phyloP scores from a whole-genome alignment of 2,888 invertebrate genomes.

The Drosophila rubida region DNA sequence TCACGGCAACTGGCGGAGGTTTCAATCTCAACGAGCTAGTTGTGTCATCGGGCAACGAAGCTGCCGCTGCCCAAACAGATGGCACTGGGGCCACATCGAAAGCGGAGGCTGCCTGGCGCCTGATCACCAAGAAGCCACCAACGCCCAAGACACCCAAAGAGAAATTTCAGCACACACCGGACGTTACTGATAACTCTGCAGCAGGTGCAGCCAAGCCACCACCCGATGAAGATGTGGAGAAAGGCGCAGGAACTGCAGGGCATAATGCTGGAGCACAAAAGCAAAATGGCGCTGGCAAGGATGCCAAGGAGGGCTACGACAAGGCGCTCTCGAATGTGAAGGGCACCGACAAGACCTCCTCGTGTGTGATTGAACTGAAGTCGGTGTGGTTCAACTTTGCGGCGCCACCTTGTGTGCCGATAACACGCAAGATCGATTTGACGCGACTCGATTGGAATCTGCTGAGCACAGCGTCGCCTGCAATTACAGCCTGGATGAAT shows the following conservation, averaged over 20 bases:
- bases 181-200: conserved; percentile 66
- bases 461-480: conserved; percentile 97
- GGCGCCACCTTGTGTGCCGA: conserved; percentile 97
- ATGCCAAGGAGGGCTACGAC: conserved; percentile 77
- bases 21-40: conserved; percentile 81
- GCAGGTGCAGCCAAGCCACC: conserved; percentile 51
- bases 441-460: conserved; percentile 98
- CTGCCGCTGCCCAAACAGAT: conserved; percentile 34
- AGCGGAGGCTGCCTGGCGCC: conserved; percentile 84
- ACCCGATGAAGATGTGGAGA: conserved; percentile 85
- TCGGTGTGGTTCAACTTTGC: conserved; percentile 99
- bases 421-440: conserved; percentile 96
- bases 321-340: conserved; percentile 87
- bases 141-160: conserved; percentile 88
- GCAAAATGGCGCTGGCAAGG: conserved; percentile 26
- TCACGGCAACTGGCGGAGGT: conserved; percentile 51
- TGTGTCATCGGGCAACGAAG: conserved; percentile 30
- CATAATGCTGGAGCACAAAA: conserved; percentile 46
- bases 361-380: conserved; percentile 94
- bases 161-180: conserved; percentile 84
- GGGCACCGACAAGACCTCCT: conserved; percentile 90
- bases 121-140: conserved; percentile 86
- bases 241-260: conserved; percentile 44
- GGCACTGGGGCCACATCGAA: conserved; percentile 80
- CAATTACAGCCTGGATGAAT: conserved; percentile 99